Percentiles rank a stretch among this genome's conserved stretches.
Evolutionary conservation across 2,888 invertebrate genomes (phyloP).

Genomic region (Tineola bisselliella): DNA sequence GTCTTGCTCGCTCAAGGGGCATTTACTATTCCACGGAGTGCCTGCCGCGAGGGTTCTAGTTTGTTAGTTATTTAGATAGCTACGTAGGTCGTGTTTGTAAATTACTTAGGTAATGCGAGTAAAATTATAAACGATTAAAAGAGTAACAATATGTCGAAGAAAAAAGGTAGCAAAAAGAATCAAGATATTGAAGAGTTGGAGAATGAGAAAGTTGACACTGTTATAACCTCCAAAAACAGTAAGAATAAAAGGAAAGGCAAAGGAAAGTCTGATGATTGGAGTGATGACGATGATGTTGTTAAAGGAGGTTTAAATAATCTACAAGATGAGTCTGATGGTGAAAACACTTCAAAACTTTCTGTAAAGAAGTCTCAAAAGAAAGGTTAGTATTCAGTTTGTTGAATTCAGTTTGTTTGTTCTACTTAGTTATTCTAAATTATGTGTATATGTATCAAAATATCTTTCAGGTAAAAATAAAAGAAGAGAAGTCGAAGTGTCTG

Average conservation of each 20-base stretch:
- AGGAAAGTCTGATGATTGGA: constrained; percentile 52
- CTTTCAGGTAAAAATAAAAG: constrained; percentile 54
- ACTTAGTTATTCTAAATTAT: too few relatives aligned
- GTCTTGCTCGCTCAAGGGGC: too few relatives aligned
- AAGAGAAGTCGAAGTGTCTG: constrained; percentile 44
- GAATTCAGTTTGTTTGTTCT: too few relatives aligned
- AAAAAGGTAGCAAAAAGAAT: constrained; percentile 67
- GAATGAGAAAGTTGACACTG: constrained; percentile 47
- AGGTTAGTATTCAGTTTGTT: constrained; percentile 29
- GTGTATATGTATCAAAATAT: too few relatives aligned
- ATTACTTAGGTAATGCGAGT: too few relatives aligned
- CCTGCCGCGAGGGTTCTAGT: too few relatives aligned
- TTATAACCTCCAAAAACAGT: constrained; percentile 68
- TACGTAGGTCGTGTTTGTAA: too few relatives aligned
- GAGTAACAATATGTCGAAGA: constrained; percentile 63
- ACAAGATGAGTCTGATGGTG: constrained; percentile 43
- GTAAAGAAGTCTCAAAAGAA: constrained; percentile 65
- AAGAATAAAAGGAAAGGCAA: constrained; percentile 60
- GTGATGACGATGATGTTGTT: constrained; percentile 43
- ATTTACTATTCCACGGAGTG: too few relatives aligned
- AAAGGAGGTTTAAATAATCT: constrained; percentile 35
- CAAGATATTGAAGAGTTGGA: constrained; percentile 65
- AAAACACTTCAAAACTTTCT: constrained; percentile 43
- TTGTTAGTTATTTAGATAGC: too few relatives aligned
- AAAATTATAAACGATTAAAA: too few relatives aligned